These are phyloP conservation scores for Nothobranchius furzeri DNA, from an alignment of 2,113 vertebrate genomes.

Conservation along the genomic window DNA sequence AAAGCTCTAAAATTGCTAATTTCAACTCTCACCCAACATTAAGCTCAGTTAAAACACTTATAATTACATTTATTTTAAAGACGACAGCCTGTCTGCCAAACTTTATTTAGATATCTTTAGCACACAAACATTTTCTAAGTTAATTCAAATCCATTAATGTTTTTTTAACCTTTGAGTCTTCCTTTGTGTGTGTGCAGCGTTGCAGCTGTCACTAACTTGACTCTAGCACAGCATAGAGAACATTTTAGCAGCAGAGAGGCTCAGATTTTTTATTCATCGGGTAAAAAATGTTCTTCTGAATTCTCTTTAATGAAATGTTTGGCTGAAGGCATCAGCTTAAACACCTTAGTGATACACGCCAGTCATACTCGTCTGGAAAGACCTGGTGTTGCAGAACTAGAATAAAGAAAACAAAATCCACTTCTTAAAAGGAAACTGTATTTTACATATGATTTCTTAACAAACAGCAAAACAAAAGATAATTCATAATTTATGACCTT, in stretches of 20 bases:
- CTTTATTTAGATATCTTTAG: too few species aligned
- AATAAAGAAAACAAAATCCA: not conserved
- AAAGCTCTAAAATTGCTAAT: not conserved
- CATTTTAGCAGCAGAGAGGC: too few species aligned
- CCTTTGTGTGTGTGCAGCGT: too few species aligned
- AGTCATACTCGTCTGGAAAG: not conserved
- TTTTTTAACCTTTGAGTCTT: too few species aligned
- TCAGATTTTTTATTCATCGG: too few species aligned
- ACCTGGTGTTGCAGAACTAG: not conserved
- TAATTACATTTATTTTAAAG: not conserved
- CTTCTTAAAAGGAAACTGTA: not conserved
- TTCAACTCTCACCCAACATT: not conserved
- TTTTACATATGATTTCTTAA: too few species aligned
- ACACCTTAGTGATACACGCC: not conserved
- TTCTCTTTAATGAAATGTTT: not conserved
- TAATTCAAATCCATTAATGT: too few species aligned
- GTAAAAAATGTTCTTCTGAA: not conserved
- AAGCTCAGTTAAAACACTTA: not conserved
- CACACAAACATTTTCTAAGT: too few species aligned
- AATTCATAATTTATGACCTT: too few species aligned
- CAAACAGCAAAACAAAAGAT: too few species aligned
- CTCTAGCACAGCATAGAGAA: not conserved
- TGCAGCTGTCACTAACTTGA: too few species aligned
- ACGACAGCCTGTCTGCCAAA: too few species aligned
- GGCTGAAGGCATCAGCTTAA: not conserved